A percentile compares a stretch with the other conserved stretches of the same genome.
Conservation (phyloP, 2,888 invertebrate genomes). For the Philonicus albiceps region DNA sequence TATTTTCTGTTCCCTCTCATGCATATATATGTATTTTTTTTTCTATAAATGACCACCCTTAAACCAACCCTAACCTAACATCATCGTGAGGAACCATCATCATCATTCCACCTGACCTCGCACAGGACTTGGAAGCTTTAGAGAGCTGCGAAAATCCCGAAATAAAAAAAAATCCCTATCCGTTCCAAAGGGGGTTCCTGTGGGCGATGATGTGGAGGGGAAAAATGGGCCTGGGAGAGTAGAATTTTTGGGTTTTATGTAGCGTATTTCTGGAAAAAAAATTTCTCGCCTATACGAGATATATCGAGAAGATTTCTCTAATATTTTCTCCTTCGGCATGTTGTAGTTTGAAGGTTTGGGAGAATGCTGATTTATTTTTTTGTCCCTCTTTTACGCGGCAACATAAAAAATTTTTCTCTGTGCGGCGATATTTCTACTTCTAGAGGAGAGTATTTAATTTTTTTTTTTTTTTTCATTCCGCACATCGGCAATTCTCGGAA, state of each 20-base stretch:
- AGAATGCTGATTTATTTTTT: neutral
- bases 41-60: neutral
- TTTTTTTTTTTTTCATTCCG: too few species aligned
- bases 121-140: neutral
- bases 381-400: neutral
- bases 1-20: neutral
- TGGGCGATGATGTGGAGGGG: neutral
- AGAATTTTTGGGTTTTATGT: neutral
- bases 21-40: neutral
- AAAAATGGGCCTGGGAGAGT: neutral
- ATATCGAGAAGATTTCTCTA: conserved; percentile 31
- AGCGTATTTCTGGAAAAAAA: neutral
- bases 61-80: neutral
- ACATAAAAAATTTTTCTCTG: neutral
- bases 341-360: neutral
- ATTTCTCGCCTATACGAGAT: conserved; percentile 30
- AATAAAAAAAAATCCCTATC: neutral
- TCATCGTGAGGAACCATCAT: neutral
- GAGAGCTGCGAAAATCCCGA: neutral
- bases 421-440: neutral
- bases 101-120: neutral
- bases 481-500: neutral
- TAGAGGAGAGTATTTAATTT: neutral
- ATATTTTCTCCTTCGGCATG: conserved; percentile 23
- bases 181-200: neutral